These are phyloP conservation scores for Trissolcus brochymenae DNA, from an alignment of 2,888 invertebrate genomes.

Conservation along the genomic window DNA sequence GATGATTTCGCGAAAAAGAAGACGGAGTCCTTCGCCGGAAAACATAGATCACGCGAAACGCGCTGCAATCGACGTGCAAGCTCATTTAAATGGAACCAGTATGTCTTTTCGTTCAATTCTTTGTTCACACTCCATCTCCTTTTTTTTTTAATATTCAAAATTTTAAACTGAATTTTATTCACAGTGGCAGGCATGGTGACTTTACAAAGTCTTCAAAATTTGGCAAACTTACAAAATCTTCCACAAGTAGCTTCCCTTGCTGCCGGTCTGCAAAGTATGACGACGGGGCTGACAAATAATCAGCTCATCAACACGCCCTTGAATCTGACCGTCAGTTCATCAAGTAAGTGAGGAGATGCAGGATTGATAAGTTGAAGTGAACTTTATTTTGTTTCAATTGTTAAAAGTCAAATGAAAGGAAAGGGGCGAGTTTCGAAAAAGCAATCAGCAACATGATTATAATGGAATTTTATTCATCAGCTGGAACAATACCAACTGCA, in stretches of 20 bases:
- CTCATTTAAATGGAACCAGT: conserved; percentile 83
- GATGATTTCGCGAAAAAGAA: conserved; percentile 70
- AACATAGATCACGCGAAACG: conserved; percentile 77
- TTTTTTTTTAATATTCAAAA: background rate
- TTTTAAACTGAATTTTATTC: conserved; percentile 61
- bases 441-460: conserved; percentile 1
- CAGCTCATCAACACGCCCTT: conserved; percentile 88
- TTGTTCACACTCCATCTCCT: background rate
- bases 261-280: conserved; percentile 81
- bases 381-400: too few species aligned
- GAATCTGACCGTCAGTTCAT: conserved; percentile 86
- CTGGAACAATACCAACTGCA: conserved; percentile 73
- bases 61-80: conserved; percentile 78
- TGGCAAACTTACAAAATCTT: conserved; percentile 85
- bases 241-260: conserved; percentile 80
- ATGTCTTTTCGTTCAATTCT: conserved; percentile 71
- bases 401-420: too few species aligned
- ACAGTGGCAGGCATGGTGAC: conserved; percentile 86
- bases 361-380: background rate
- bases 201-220: conserved; percentile 87
- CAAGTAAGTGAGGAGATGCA: conserved; percentile 71
- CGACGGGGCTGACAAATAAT: conserved; percentile 77
- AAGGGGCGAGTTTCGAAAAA: too few species aligned
- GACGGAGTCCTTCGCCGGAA: conserved; percentile 72
- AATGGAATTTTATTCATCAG: conserved; percentile 60